Percentiles rank a stretch among this genome's conserved stretches.
phyloP scores from a whole-genome alignment of 1,140 invertebrate genomes.

The Odontomachus brunneus region DNA sequence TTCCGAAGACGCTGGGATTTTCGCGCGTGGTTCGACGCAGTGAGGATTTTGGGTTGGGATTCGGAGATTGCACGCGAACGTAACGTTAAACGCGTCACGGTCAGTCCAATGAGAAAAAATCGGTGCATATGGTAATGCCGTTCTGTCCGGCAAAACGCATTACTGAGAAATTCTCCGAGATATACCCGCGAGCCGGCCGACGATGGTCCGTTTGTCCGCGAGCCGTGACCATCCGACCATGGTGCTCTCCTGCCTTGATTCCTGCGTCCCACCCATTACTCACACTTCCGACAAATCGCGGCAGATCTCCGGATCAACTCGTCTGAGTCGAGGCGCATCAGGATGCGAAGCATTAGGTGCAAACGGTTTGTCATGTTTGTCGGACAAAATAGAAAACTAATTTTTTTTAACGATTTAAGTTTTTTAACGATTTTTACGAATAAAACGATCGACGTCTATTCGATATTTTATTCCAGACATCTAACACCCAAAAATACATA shows the following conservation, averaged over 20 bases:
- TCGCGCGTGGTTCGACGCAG: too few relatives aligned
- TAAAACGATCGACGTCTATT: too few relatives aligned
- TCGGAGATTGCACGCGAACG: slow-evolving; percentile 11
- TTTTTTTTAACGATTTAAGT: too few relatives aligned
- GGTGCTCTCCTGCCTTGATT: slow-evolving; percentile 58
- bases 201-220: slow-evolving; percentile 60
- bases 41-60: too few relatives aligned
- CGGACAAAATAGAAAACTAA: too few relatives aligned
- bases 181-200: slow-evolving; percentile 64
- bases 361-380: too few relatives aligned
- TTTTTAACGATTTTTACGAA: too few relatives aligned
- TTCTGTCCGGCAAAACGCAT: slow-evolving; percentile 60
- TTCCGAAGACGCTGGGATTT: too few relatives aligned
- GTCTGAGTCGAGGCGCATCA: neutral
- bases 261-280: slow-evolving; percentile 55
- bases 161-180: slow-evolving; percentile 69
- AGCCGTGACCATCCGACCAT: slow-evolving; percentile 70
- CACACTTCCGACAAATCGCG: slow-evolving; percentile 17
- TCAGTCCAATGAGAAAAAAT: slow-evolving; percentile 49
- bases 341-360: too few relatives aligned
- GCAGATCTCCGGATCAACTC: neutral
- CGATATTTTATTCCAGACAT: too few relatives aligned
- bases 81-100: slow-evolving; percentile 42
- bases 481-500: too few relatives aligned
- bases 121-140: slow-evolving; percentile 61